Conservation (phyloP, 2,888 invertebrate genomes). For the Iselma pallidipennis region DNA sequence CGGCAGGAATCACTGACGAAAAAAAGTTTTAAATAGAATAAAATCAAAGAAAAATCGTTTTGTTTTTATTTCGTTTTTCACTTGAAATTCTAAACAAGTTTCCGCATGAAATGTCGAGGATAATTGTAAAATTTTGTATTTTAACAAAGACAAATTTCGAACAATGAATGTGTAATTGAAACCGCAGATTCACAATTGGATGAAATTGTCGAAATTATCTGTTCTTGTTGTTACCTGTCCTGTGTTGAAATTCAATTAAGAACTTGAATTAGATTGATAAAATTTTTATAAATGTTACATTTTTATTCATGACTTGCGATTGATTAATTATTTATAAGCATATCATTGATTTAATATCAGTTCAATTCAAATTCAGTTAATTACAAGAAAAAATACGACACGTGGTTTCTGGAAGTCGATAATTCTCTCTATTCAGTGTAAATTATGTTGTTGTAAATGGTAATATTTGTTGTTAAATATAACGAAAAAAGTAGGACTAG, state of each 20-base stretch:
- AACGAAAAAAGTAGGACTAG: not conserved
- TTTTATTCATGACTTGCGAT: no score
- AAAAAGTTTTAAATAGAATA: not conserved
- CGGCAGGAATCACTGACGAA: not conserved
- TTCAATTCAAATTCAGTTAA: no score
- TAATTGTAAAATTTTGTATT: not conserved
- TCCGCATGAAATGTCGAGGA: no score
- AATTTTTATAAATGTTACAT: no score
- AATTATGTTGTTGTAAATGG: not conserved
- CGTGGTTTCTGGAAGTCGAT: no score
- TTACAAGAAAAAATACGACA: no score
- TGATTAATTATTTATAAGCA: no score
- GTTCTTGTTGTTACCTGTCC: not conserved
- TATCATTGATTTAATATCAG: no score
- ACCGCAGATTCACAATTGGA: not conserved
- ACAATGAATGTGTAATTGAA: not conserved
- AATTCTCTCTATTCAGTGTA: no score
- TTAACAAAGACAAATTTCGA: not conserved
- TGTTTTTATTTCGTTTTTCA: not conserved
- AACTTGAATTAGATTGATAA: not conserved
- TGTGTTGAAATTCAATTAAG: not conserved
- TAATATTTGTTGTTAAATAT: not conserved
- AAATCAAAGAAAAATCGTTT: not conserved
- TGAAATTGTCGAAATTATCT: not conserved
- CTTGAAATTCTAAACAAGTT: no score